These are phyloP conservation scores for Hyles euphorbiae DNA, from an alignment of 1,140 invertebrate genomes.

Conservation along the genomic window DNA sequence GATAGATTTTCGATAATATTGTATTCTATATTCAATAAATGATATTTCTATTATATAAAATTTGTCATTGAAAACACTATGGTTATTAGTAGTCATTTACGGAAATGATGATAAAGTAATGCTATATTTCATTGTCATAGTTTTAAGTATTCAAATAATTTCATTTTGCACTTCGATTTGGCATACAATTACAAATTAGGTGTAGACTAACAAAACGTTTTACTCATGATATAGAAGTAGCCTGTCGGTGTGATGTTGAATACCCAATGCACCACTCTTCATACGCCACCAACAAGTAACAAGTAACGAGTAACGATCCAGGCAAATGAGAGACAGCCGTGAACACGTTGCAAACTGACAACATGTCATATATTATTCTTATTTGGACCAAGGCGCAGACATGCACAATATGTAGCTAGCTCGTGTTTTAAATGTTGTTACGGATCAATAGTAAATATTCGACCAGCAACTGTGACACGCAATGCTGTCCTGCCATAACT, in stretches of 20 bases:
- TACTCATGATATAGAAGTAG: constrained; percentile 64
- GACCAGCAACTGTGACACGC: neutral
- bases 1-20: constrained; percentile 73
- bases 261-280: constrained; percentile 39
- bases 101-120: constrained; percentile 60
- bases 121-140: constrained; percentile 70
- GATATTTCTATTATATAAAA: constrained; percentile 73
- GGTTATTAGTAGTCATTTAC: constrained; percentile 70
- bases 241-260: constrained; percentile 41
- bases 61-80: constrained; percentile 67
- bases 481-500: no score
- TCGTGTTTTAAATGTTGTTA: constrained; percentile 2
- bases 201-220: constrained; percentile 56
- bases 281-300: constrained; percentile 17
- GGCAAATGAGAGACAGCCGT: constrained; percentile 26
- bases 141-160: constrained; percentile 69
- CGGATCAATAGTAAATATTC: constrained; percentile 1
- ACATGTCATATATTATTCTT: constrained; percentile 12
- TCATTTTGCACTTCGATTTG: constrained; percentile 67
- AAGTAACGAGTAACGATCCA: neutral
- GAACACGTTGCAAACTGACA: constrained; percentile 12
- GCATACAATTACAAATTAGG: constrained; percentile 66
- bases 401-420: neutral
- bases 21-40: constrained; percentile 74
- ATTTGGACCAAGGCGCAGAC: constrained; percentile 17